Percentiles rank a stretch among this genome's conserved stretches.
These are phyloP conservation scores for Steinernema feltiae DNA, from an alignment of 1,140 invertebrate species.

Conservation along the genomic window DNA sequence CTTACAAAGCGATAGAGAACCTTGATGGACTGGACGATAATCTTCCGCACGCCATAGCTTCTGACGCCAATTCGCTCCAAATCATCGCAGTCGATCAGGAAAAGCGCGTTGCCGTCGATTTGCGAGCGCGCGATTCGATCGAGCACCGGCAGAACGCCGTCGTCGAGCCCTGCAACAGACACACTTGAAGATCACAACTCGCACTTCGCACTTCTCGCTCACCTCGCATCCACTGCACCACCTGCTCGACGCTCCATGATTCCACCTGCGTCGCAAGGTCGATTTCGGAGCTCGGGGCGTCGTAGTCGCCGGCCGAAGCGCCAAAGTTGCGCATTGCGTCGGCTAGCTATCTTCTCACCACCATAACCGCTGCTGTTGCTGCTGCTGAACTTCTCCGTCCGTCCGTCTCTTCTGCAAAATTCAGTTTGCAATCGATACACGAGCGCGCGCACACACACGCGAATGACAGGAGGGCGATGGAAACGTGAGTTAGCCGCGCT, in stretches of 20 bases:
- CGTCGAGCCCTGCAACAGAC: slow-evolving; percentile 32
- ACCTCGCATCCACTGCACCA: slow-evolving; percentile 36
- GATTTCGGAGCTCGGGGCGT: not conserved
- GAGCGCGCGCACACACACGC: not conserved
- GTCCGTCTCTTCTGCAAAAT: too few species aligned
- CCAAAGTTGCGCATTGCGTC: not conserved
- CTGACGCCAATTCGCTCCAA: slow-evolving; percentile 27
- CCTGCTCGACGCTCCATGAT: slow-evolving; percentile 30
- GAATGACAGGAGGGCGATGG: not conserved
- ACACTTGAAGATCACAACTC: not conserved
- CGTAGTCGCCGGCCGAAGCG: not conserved
- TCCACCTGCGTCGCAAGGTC: slow-evolving; percentile 24
- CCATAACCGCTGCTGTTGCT: too few species aligned
- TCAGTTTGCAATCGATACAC: not conserved
- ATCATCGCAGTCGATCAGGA: slow-evolving; percentile 23
- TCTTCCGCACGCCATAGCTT: slow-evolving; percentile 29
- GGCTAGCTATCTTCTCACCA: too few species aligned
- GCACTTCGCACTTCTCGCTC: not conserved
- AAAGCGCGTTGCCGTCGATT: slow-evolving; percentile 24
- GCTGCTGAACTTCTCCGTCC: too few species aligned
- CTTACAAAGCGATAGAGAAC: slow-evolving; percentile 33
- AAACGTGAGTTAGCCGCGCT: not conserved
- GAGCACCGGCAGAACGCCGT: slow-evolving; percentile 27
- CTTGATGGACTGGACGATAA: slow-evolving; percentile 31
- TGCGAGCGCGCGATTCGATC: slow-evolving; percentile 22